Evolutionary conservation across 2,888 invertebrate species (phyloP), one percentile per base, ranked within the genome.

Genomic region (Agapostemon virescens): DNA sequence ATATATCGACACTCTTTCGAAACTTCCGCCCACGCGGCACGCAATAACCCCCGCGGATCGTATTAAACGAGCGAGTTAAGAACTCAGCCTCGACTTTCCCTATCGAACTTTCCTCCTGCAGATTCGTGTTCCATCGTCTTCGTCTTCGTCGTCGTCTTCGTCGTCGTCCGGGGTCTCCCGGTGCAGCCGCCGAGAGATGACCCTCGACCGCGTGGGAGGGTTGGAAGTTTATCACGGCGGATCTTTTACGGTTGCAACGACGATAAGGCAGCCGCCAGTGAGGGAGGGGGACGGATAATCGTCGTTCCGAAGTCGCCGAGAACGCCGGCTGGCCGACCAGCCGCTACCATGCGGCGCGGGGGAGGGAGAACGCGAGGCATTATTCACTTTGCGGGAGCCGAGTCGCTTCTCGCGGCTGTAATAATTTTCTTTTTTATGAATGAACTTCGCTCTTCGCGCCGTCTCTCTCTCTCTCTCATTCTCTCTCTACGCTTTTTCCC

Each of bases 351-450:
- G 70, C 45, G 36, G 68, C 67, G 33, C 55, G 38, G 52, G 69
- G 49, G 33, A 63, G 38, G 7, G 61, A 20, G 52, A 40, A 69
- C 33, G 58, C 67, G 58, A 45, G 75, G 42, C 81, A 87, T 87
- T 85, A 87, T 87, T 87, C 87, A 85, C 87, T 87, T 87, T 87
- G 87, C 87, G 87, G 87, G 87, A 87, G 87, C 87, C 86, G 75
- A 87, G 87, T 87, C 87, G 75, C 81, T 83, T 77, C 84, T 84
- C 76, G 79, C 80, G 68, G 81, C 77, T 83, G 85, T 86, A 87
- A 87, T 87, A 87, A 87, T 87, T 87, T 87, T 83, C 87, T 85
- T 87, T 87, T 87, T 87, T 87, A 87, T 87, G 87, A 87, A 87
- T 87, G 87, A 85, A 87, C 84, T 83, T 80, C 76, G 75, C 83